Base-by-base conservation (phyloP, 2,797 vertebrate genomes). In the Lepus townsendii region DNA sequence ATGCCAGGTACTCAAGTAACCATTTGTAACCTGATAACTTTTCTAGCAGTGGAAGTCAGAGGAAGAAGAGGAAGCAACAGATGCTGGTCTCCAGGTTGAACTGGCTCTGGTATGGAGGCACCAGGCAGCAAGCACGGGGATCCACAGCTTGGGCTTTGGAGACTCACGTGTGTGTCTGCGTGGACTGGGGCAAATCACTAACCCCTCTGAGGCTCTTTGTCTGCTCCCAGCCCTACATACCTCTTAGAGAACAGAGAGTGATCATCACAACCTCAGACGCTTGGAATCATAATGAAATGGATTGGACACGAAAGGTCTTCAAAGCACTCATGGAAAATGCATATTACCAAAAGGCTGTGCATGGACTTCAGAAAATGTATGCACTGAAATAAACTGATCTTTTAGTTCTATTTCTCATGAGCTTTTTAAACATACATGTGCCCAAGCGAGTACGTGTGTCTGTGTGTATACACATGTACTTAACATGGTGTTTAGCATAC, bases 71-170 rank as follows among this genome's bases (percentile, higher is more conserved):
- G 24, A 83, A 16, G 5, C 20, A 62, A 57, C 30, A 4, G 26
- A n/a, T 14, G 80, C 27, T 19, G 7, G 11, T 27, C 65, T 47
- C 42, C 32, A 69, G 62, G 26, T 32, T 52, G 60, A 63, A 2
- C 1, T 13, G 60, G 26, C 63, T 87, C 38, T 57, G 17, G n/a
- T n/a, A 4, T 35, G 68, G 68, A 57, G 35, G 35, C 38, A 24
- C 62, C 83, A 27, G 62, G 27, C 1, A 6, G 14, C 20, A 2
- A 0, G n/a, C 32, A 6, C 4, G 0, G 3, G 7, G 2, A 69
- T 3, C 20, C 30, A 30, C 13, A 54, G 14, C n/a, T 4, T 0
- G n/a, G 42, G 9, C 90, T 75, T 62, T 72, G 26, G 19, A 68
- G 42, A 50, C 68, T 50, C 52, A 24, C 0, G 16, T 76, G 30